Evolutionary conservation across 2,797 vertebrate species (phyloP).

Genomic region (Xyrichtys novacula): DNA sequence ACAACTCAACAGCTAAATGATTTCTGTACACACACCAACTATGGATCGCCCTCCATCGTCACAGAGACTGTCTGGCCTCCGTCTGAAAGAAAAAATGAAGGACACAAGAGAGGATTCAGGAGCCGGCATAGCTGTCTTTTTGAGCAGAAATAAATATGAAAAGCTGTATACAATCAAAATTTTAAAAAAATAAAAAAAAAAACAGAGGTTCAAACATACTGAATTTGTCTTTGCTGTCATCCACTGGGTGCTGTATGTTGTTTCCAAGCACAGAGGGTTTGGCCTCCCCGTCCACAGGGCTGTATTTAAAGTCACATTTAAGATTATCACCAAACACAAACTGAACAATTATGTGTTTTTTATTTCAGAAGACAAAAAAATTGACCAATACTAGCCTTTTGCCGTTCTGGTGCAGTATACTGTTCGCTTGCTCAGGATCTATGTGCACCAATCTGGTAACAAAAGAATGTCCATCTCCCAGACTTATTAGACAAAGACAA

Average conservation of each 20-base stretch:
- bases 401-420: constrained; percentile 87
- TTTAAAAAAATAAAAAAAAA: not conserved
- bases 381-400: constrained; percentile 82
- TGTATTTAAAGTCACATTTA: constrained; percentile 63
- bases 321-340: constrained; percentile 26
- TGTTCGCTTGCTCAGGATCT: constrained; percentile 90
- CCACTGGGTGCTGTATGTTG: constrained; percentile 83
- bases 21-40: constrained; percentile 44
- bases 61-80: constrained; percentile 87
- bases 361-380: no score
- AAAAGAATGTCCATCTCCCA: constrained; percentile 95
- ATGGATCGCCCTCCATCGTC: constrained; percentile 89
- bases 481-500: constrained; percentile 74
- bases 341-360: not conserved
- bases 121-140: not conserved
- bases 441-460: constrained; percentile 91
- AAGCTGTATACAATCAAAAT: not conserved
- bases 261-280: constrained; percentile 46
- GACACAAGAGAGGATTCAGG: constrained; percentile 28
- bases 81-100: constrained; percentile 79
- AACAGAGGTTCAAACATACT: constrained; percentile 61
- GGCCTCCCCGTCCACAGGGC: constrained; percentile 83
- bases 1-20: not conserved
- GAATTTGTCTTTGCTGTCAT: constrained; percentile 53
- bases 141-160: not conserved